Percentiles rank a stretch among this genome's conserved stretches.
These are phyloP conservation scores for Ifrita kowaldi DNA, from an alignment of 2,113 vertebrate genomes.

Conservation along the genomic window DNA sequence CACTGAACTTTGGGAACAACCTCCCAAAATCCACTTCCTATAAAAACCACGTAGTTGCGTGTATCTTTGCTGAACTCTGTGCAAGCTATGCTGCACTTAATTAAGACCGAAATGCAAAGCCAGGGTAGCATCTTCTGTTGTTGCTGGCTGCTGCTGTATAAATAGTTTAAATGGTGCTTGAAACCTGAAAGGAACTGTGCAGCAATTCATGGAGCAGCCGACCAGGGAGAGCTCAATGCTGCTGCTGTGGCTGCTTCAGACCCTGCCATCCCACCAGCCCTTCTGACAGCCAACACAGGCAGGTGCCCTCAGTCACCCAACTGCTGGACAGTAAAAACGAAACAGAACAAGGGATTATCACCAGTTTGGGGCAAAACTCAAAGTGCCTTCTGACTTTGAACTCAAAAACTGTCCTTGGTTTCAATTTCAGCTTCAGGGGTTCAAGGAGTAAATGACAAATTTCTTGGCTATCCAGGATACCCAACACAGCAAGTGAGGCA, in stretches of 20 bases:
- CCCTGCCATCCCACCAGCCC: background rate
- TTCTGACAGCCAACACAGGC: background rate
- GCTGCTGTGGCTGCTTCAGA: background rate
- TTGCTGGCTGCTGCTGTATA: background rate
- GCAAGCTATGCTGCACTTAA: background rate
- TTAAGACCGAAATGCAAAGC: background rate
- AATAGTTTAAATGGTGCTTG: background rate
- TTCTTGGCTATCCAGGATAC: background rate
- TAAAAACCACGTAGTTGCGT: background rate
- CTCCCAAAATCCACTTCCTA: background rate
- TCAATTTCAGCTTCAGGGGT: background rate
- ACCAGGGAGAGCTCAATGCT: background rate
- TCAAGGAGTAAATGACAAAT: background rate
- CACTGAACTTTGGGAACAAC: background rate
- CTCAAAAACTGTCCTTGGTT: background rate
- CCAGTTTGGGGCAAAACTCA: background rate
- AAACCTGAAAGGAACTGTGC: background rate
- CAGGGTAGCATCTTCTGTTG: background rate
- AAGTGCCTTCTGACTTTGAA: background rate
- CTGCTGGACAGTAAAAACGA: background rate
- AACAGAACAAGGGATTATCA: background rate
- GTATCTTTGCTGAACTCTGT: background rate
- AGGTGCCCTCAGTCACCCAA: background rate
- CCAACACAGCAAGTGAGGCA: background rate
- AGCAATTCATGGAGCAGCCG: background rate